phyloP scores from a whole-genome alignment of 2,888 invertebrate species.

The Melipona bicolor region DNA sequence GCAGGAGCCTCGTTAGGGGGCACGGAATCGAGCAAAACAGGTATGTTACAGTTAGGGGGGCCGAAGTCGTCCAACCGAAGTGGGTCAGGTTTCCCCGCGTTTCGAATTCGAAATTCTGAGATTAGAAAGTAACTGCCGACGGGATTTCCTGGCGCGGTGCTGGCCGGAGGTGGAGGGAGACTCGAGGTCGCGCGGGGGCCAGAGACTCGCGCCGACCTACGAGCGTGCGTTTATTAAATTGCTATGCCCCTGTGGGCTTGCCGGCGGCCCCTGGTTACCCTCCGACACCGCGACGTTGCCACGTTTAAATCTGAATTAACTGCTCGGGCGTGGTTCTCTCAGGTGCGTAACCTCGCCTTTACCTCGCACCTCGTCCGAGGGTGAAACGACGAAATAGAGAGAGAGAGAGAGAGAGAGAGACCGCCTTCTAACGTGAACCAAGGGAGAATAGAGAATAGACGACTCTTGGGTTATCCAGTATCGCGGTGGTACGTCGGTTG shows the following conservation, averaged over 20 bases:
- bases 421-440: too few relatives aligned
- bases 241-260: slow-evolving; percentile 65
- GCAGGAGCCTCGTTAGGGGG: slow-evolving; percentile 41
- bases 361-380: background rate
- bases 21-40: slow-evolving; percentile 37
- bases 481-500: background rate
- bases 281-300: slow-evolving; percentile 69
- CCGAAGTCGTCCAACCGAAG: background rate
- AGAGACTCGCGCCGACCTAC: slow-evolving; percentile 47
- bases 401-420: too few relatives aligned
- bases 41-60: slow-evolving; percentile 38
- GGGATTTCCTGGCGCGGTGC: slow-evolving; percentile 50
- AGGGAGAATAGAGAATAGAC: background rate
- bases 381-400: background rate
- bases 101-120: slow-evolving; percentile 57
- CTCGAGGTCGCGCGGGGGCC: slow-evolving; percentile 65
- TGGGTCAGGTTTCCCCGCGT: slow-evolving; percentile 35
- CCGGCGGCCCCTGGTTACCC: slow-evolving; percentile 53
- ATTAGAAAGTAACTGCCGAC: slow-evolving; percentile 58
- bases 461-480: background rate
- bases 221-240: slow-evolving; percentile 79
- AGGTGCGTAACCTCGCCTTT: slow-evolving; percentile 60
- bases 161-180: slow-evolving; percentile 31
- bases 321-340: slow-evolving; percentile 71
- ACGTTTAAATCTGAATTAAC: slow-evolving; percentile 78